Evolutionary conservation across 2,888 invertebrate species (phyloP), one percentile per base, ranked within the genome.

Genomic region (Furcula furcula): DNA sequence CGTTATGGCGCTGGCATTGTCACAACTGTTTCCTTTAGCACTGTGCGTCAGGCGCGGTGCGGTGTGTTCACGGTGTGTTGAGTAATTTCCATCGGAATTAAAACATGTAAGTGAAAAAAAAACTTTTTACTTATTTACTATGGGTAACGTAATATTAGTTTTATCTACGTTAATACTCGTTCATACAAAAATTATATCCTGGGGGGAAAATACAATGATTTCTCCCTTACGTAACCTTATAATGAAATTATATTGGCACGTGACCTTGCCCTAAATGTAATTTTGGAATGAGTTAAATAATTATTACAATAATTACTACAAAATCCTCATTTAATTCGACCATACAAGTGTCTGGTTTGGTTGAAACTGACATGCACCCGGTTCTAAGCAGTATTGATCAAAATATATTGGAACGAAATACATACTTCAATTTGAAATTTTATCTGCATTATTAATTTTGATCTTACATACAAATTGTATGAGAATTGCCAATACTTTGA

Each of bases 31-130:
- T 80, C 83, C 83, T 87, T 81, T 81, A 76, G 38, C 83, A 83
- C 85, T 85, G 85, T 85, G 84, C 77, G 74, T 73, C 75, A 73
- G 70, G 76, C 65, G 81, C 81, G 77, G 85, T 78, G 85, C 67
- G 76, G 86, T 78, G 81, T 78, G 71, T 75, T 62, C 62, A 64
- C 66, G 67, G 84, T 79, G 83, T 80, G 73, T 14, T 76, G 55
- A 66, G 62, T 63, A 69, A 59, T 67, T 78, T 74, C 69, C 60
- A 77, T 76, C 71, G 81, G 79, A 80, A 77, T 69, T 75, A 69
- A 85, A 68, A 84, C 81, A 87, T 84, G 86, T 87, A 81, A 85
- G 86, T 83, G 31, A 29, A 38, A n/a, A 28, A 32, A 34, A 35
- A n/a, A n/a, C n/a, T n/a, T n/a, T n/a, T n/a, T n/a, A n/a, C n/a